Conservation (phyloP, 2,113 vertebrate species). For the Engystomops pustulosus region DNA sequence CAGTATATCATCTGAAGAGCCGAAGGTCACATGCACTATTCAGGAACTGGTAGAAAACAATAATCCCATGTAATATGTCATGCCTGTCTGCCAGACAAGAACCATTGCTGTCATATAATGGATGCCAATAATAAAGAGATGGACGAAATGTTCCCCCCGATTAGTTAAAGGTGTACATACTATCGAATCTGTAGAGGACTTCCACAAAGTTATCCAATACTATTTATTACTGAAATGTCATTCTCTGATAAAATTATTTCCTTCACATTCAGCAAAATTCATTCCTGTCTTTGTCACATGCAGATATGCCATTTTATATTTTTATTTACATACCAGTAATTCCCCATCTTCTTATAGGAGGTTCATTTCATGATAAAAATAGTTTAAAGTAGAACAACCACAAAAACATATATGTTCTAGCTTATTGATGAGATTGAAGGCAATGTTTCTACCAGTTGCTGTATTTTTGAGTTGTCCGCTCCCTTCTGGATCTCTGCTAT, state of each 20-base stretch:
- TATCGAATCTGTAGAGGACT: conserved; percentile 1
- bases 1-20: conserved; percentile 90
- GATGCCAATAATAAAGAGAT: conserved; percentile 12
- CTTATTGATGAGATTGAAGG: no score
- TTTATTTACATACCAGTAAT: conserved; percentile 58
- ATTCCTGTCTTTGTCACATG: conserved; percentile 74
- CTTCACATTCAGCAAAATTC: conserved; percentile 65
- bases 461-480: no score
- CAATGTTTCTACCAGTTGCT: no score
- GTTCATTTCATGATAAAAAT: conserved; percentile 69
- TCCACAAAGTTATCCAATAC: background rate
- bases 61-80: conserved; percentile 58
- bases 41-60: conserved; percentile 77
- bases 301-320: conserved; percentile 62
- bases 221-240: conserved; percentile 14
- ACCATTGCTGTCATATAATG: background rate
- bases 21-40: conserved; percentile 70
- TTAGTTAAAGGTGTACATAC: conserved; percentile 7
- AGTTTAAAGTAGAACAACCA: no score
- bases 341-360: conserved; percentile 72
- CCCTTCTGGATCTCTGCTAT: no score
- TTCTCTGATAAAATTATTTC: conserved; percentile 18
- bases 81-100: background rate
- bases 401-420: no score
- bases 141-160: conserved; percentile 2